phyloP scores from a whole-genome alignment of 2,113 vertebrate genomes.

The Dasyprocta punctata region DNA sequence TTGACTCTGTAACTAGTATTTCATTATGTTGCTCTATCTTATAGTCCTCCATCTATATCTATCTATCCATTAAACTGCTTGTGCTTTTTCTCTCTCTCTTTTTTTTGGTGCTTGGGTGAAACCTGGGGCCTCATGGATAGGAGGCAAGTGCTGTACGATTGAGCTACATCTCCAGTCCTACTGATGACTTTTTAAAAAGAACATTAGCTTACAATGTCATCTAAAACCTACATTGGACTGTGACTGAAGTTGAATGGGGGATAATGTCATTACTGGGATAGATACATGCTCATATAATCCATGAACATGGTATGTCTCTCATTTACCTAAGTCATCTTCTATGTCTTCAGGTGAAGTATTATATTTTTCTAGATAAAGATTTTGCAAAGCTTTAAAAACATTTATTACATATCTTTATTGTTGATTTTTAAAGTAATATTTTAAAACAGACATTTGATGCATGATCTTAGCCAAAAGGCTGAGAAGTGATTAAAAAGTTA shows the following conservation, averaged over 20 bases:
- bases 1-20: background rate
- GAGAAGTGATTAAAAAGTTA: background rate
- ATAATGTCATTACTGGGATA: background rate
- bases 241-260: background rate
- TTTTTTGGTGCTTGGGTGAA: background rate
- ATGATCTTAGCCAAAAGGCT: background rate
- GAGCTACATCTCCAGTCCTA: background rate
- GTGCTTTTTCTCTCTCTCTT: background rate
- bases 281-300: background rate
- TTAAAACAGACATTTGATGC: background rate
- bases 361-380: conserved; percentile 21
- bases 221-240: background rate
- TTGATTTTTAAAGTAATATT: background rate
- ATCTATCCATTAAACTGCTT: background rate
- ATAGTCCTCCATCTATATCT: background rate
- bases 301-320: background rate
- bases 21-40: background rate
- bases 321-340: background rate
- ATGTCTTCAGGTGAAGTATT: background rate
- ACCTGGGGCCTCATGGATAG: no score
- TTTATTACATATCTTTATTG: background rate
- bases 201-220: background rate
- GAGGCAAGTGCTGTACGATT: no score
- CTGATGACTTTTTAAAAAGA: background rate
- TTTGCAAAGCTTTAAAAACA: conserved; percentile 10